These are phyloP conservation scores for Ceratina calcarata DNA, from an alignment of 1,140 invertebrate species.

Conservation along the genomic window DNA sequence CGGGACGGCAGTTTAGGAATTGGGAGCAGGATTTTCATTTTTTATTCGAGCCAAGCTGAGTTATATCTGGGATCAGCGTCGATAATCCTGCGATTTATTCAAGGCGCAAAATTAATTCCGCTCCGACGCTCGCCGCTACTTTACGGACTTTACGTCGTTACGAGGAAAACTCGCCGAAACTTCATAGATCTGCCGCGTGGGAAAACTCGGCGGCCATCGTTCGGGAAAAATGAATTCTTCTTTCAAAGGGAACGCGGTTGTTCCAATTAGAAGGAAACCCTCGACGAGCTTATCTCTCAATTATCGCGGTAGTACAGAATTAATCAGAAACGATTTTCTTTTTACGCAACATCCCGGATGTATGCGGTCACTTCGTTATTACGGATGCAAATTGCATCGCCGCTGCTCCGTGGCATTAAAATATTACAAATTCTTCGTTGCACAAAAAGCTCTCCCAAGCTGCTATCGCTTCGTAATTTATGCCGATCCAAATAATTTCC, in stretches of 20 bases:
- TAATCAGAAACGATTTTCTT: neutral
- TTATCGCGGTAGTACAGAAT: conserved; percentile 8
- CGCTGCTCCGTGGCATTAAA: no score
- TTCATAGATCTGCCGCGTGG: neutral
- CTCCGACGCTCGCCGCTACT: conserved; percentile 2
- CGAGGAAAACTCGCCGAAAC: neutral
- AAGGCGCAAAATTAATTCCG: conserved; percentile 26
- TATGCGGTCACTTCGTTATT: no score
- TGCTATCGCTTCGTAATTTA: no score
- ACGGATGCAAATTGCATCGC: no score
- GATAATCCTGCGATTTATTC: conserved; percentile 43
- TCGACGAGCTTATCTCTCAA: conserved; percentile 14
- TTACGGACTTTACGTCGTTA: neutral
- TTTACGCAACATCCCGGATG: neutral
- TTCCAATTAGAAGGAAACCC: neutral
- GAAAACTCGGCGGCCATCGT: neutral
- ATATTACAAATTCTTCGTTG: no score
- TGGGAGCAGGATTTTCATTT: neutral
- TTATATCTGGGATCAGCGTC: neutral
- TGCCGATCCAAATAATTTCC: no score
- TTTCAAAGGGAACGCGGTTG: no score
- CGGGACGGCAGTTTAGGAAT: neutral
- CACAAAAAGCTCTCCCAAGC: no score
- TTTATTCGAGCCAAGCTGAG: neutral
- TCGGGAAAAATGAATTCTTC: neutral